Evolutionary conservation across 1,140 invertebrate species (phyloP), one percentile per base, ranked within the genome.

Genomic region (Drosophila kanapiae): DNA sequence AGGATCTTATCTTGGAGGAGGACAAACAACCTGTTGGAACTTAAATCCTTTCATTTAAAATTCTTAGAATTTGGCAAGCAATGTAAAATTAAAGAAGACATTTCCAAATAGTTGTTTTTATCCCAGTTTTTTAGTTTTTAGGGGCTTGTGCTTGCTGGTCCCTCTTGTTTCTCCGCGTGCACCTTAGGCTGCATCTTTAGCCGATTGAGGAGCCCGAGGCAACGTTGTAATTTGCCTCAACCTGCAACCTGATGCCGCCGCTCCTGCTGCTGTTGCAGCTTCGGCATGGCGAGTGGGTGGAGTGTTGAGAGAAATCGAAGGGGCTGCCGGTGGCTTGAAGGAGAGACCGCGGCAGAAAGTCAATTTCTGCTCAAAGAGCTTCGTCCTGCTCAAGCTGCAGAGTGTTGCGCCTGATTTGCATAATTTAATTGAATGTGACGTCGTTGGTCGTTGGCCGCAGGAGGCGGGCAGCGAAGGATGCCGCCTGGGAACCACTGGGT

Each of bases 361-460:
- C 78, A 82, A 85, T 87, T 86, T 81, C 68, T 69, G 51, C 27
- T 57, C 61, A 40, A 56, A 37, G 49, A 61, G 64, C 13, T 75
- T 84, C 53, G 75, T 75, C 59, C 78, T 78, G 53, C 59, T 68
- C 60, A 63, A 91, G 53, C 53, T 38, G 16, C 35, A 3, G 14
- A 23, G 78, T 80, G 82, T 71, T 80, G 88, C 72, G 82, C 65
- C 67, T 82, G 72, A 86, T 91, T 91, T 91, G 80, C 88, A 91
- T 91, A 91, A 91, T 90, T 91, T 91, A 91, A 91, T 91, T 91
- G 88, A 91, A 91, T 91, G 84, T 80, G 84, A 85, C 72, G 86
- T 82, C 42, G 62, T 23, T 23, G 23, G 23, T 3, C 23, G 65
- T 18, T 35, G 51, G 51, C 51, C 51, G 6, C 62, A 61, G 40